Evolutionary conservation across 2,888 invertebrate genomes (phyloP).

Genomic region (Agrochola litura): DNA sequence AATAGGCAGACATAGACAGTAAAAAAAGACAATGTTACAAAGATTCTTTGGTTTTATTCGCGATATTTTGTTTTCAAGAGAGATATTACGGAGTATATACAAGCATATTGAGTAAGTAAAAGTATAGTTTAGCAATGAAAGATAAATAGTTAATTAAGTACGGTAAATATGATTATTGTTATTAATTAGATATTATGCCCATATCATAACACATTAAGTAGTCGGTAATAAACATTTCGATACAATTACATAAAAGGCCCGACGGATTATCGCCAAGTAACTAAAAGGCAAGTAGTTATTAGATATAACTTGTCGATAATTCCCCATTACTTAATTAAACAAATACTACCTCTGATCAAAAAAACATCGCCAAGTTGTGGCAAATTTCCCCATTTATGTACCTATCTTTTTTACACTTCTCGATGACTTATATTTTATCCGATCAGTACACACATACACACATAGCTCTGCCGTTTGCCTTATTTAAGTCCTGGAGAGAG

Average conservation of each 20-base stretch:
- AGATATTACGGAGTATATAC: neutral
- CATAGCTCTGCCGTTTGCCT: neutral
- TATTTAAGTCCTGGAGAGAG: neutral
- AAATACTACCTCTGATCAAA: neutral
- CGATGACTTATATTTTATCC: neutral
- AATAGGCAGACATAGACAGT: neutral
- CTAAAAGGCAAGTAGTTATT: neutral
- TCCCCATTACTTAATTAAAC: no score
- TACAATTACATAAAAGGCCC: neutral
- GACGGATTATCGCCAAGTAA: neutral
- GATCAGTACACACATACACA: no score
- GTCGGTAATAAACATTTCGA: neutral
- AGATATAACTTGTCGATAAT: neutral
- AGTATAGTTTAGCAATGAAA: neutral
- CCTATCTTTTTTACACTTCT: neutral
- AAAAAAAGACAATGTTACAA: neutral
- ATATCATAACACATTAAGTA: no score
- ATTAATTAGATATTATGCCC: neutral
- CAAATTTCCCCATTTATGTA: neutral
- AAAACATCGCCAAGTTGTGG: neutral
- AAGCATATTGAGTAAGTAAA: slow-evolving; percentile 3
- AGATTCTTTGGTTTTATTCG: slow-evolving; percentile 9
- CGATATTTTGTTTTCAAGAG: neutral
- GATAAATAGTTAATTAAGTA: neutral
- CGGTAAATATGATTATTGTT: neutral